Evolutionary conservation across 2,888 invertebrate genomes (phyloP), one percentile per base, ranked within the genome.

Genomic region (Meandrusa payeni): DNA sequence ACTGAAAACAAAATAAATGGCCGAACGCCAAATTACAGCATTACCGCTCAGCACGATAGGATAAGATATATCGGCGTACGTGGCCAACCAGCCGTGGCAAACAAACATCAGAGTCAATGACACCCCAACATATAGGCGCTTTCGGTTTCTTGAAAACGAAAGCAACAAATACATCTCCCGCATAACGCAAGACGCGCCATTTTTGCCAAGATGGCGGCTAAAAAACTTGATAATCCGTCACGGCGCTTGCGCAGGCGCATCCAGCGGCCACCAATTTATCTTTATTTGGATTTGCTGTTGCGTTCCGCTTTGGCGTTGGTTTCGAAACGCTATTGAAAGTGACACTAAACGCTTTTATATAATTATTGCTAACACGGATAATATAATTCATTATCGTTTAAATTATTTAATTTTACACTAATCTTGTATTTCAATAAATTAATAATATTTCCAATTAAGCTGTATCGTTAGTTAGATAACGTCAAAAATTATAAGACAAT

Each of bases 91-190:
- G 70, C 64, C 83, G 73, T 81, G 74, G 72, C 83, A 85, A 86
- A 85, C 81, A 86, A 85, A 83, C 85, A 82, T 64, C 55, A 63
- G 73, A 83, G 85, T 83, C 83, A 85, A 81, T 77, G 82, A 83
- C 85, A 83, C 68, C 67, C 70, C 73, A 85, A 86, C 86, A 80
- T 80, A 77, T 65, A 68, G 64, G 57, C 72, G 80, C 87, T 86
- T 82, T 87, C 83, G 72, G 78, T 87, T 86, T 86, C 85, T 69
- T 72, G 78, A 85, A 85, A 86, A 76, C 70, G 86, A 87, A 83
- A 86, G 82, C 75, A 50, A 66, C 70, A 64, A 69, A 75, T 66
- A 78, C 69, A 71, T 76, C 76, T 76, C 73, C 69, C 66, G 63
- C 62, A 61, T 51, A 48, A 54, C 63, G 62, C 64, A 63, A 68